A percentile compares a stretch with the other conserved stretches of the same genome.
phyloP scores from a whole-genome alignment of 2,797 vertebrate genomes.

The Onychomys arenicola region DNA sequence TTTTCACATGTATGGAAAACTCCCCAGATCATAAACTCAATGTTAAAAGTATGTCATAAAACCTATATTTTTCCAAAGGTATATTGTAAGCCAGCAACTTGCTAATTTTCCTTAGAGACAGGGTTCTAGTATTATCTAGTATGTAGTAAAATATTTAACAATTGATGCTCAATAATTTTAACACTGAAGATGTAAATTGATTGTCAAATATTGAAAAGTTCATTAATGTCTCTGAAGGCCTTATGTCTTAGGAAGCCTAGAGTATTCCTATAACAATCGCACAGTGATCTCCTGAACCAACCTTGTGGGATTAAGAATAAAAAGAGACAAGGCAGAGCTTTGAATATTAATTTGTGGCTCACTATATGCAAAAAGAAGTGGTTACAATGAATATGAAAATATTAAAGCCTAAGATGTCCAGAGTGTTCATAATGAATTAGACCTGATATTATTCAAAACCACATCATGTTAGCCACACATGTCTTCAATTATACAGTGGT shows the following conservation, averaged over 20 bases:
- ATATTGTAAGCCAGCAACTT: neutral
- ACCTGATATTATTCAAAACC: neutral
- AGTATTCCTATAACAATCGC: neutral
- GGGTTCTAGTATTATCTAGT: neutral
- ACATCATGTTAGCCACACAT: neutral
- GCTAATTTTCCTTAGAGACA: neutral
- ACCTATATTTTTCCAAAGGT: neutral
- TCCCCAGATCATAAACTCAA: neutral
- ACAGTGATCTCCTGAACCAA: neutral
- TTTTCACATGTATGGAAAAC: neutral
- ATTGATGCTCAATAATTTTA: neutral
- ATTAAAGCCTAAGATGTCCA: neutral
- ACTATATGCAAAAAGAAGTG: neutral
- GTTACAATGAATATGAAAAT: neutral
- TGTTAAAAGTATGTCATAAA: neutral
- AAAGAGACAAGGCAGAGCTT: neutral
- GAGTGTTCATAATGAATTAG: neutral
- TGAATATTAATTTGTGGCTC: neutral
- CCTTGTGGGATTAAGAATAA: neutral
- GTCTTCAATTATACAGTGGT: neutral
- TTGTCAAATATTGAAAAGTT: neutral
- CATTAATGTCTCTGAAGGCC: neutral
- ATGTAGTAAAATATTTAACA: neutral
- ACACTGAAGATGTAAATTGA: neutral
- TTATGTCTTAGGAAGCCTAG: neutral